Evolutionary conservation across 30 jellyfish, hydroid and myxozoan species (phyloP).

Genomic region (Rhopilema esculentum): DNA sequence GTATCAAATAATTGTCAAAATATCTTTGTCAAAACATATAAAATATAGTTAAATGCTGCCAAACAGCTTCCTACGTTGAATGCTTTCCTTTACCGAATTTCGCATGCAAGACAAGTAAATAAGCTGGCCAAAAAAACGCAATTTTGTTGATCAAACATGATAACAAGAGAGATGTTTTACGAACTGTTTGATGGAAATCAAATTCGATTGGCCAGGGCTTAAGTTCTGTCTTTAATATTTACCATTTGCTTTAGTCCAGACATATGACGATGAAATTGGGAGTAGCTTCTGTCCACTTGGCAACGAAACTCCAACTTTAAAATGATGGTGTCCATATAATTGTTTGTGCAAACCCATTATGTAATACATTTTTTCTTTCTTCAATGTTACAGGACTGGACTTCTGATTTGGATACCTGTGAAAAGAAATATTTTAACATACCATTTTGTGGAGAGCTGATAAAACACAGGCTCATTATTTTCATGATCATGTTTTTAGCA

Average conservation of each 20-base stretch:
- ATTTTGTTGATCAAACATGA: no score
- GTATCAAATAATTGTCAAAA: no score
- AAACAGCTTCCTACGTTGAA: no score
- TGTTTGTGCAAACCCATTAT: slow-evolving; percentile 87
- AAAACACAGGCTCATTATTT: no score
- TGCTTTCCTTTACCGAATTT: no score
- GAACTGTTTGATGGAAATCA: no score
- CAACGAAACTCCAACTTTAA: slow-evolving; percentile 83
- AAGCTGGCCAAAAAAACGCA: no score
- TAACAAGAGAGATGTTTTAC: no score
- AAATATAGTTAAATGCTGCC: no score
- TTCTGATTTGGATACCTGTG: slow-evolving; percentile 81
- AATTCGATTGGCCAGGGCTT: not conserved
- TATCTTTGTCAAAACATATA: no score
- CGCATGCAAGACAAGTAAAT: no score
- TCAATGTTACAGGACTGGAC: slow-evolving; percentile 65
- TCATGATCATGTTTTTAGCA: no score
- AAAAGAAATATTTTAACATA: not conserved
- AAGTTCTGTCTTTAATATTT: not conserved
- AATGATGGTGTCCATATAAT: slow-evolving; percentile 80
- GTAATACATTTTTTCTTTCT: slow-evolving; percentile 75
- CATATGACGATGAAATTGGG: slow-evolving; percentile 72
- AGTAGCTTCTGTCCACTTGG: slow-evolving; percentile 79
- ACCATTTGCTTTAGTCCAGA: slow-evolving; percentile 51
- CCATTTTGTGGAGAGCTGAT: not conserved